These are phyloP conservation scores for Vimba vimba DNA, from an alignment of 2,113 vertebrate genomes.

Conservation along the genomic window DNA sequence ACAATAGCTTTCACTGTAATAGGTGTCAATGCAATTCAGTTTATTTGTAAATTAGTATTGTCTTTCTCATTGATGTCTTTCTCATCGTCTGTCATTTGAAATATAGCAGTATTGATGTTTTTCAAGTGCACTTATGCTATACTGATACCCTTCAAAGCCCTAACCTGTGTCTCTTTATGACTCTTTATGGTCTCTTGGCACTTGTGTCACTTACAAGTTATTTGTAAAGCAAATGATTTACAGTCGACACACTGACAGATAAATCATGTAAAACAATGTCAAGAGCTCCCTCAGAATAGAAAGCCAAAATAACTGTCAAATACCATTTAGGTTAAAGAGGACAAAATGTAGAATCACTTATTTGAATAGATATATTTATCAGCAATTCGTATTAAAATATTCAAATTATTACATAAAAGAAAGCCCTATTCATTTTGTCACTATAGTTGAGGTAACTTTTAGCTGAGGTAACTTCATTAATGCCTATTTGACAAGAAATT, in stretches of 20 bases:
- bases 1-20: neutral
- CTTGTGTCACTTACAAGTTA: slow-evolving; percentile 63
- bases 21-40: too few relatives aligned
- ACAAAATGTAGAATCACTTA: slow-evolving; percentile 55
- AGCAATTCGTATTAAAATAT: neutral
- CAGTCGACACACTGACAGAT: slow-evolving; percentile 63
- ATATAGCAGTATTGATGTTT: neutral
- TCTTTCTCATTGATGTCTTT: neutral
- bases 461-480: neutral
- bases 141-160: neutral
- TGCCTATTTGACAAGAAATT: neutral
- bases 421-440: neutral
- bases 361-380: neutral
- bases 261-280: slow-evolving; percentile 74
- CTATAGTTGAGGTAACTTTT: neutral
- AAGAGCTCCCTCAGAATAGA: slow-evolving; percentile 72
- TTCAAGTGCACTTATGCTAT: neutral
- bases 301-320: slow-evolving; percentile 67
- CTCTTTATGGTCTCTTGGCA: slow-evolving; percentile 36
- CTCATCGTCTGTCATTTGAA: neutral
- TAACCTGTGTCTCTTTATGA: slow-evolving; percentile 38
- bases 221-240: slow-evolving; percentile 70
- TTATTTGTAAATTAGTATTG: neutral
- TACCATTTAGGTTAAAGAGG: slow-evolving; percentile 63
- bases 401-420: neutral